phyloP scores from a whole-genome alignment of 2,888 invertebrate genomes.

The Drosophila macrospina region DNA sequence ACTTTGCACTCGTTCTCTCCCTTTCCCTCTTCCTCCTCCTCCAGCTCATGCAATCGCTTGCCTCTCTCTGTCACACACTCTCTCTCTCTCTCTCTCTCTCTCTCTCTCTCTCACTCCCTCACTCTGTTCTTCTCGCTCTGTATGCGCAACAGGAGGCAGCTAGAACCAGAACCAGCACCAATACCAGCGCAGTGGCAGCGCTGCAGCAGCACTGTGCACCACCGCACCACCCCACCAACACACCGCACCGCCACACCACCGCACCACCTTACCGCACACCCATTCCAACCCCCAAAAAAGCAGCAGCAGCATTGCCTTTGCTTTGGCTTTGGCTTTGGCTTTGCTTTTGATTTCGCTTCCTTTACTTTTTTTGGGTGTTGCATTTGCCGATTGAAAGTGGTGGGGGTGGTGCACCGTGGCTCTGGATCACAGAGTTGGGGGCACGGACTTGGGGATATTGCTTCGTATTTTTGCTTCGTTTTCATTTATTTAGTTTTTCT shows the following conservation, averaged over 20 bases:
- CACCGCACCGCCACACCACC: conserved; percentile 14
- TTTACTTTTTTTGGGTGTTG: conserved; percentile 43
- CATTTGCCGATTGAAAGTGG: conserved; percentile 37
- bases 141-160: conserved; percentile 78
- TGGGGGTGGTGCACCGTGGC: conserved; percentile 5
- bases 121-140: conserved; percentile 17
- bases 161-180: conserved; percentile 42
- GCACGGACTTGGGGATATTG: conserved; percentile 16
- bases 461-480: conserved; percentile 62
- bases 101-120: background rate
- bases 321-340: conserved; percentile 37
- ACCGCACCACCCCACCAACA: background rate
- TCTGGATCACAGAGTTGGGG: background rate
- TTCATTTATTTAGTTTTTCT: conserved; percentile 54
- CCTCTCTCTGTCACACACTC: too few relatives aligned
- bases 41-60: too few relatives aligned
- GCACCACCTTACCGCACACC: too few relatives aligned
- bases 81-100: background rate
- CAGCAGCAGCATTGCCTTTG: conserved; percentile 34
- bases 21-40: background rate
- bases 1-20: conserved; percentile 45
- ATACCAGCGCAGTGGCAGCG: conserved; percentile 38
- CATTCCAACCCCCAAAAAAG: conserved; percentile 2
- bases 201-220: conserved; percentile 17
- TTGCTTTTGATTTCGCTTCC: conserved; percentile 46